A percentile compares a stretch with the other conserved stretches of the same genome.
phyloP scores from a whole-genome alignment of 2,113 vertebrate species.

The Brachypteracias leptosomus region DNA sequence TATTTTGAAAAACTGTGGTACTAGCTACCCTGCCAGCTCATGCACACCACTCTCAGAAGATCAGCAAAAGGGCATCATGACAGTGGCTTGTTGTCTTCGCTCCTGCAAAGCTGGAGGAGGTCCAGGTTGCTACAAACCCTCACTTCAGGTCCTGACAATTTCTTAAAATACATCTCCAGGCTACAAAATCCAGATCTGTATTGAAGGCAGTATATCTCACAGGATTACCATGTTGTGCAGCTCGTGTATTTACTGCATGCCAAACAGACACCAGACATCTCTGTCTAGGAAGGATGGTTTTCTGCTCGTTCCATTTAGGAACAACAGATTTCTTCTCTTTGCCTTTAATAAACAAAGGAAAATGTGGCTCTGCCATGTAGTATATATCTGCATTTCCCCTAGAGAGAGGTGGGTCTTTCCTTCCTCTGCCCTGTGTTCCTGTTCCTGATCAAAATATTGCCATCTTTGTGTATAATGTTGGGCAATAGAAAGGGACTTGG shows the following conservation, averaged over 20 bases:
- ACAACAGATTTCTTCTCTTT: not conserved
- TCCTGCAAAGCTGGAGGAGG: not conserved
- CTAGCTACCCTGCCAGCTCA: not conserved
- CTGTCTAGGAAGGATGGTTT: not conserved
- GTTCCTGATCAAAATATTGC: not conserved
- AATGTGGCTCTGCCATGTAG: not conserved
- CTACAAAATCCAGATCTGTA: not conserved
- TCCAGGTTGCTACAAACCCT: not conserved
- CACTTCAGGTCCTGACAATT: not conserved
- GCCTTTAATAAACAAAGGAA: not conserved
- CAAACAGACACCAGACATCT: not conserved
- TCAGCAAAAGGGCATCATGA: not conserved
- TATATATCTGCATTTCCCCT: not conserved
- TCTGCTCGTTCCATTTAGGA: not conserved
- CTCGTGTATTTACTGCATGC: not conserved
- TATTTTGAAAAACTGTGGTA: not conserved
- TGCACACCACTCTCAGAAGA: not conserved
- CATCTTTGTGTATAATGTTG: not conserved
- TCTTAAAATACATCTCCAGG: not conserved
- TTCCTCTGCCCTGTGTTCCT: not conserved
- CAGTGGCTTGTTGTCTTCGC: not conserved
- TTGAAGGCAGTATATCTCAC: not conserved
- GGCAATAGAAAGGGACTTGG: not conserved
- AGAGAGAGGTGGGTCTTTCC: not conserved
- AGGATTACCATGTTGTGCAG: not conserved